Base-by-base conservation (phyloP, 2,113 vertebrate genomes). In the Sorex araneus region DNA sequence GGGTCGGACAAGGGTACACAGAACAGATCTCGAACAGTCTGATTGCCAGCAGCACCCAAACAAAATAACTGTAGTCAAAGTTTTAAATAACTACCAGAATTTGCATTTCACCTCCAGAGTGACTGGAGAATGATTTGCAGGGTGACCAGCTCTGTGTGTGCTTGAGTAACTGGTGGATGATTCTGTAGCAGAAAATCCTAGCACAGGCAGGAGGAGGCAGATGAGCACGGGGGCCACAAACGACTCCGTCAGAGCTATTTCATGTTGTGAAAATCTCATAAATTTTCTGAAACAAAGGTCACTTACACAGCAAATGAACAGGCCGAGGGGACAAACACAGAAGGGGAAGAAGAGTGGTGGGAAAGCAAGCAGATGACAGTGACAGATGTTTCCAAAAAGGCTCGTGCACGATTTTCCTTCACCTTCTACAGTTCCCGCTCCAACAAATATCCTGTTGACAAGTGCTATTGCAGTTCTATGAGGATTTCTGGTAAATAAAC, bases 241-340 rank as follows among this genome's bases (percentile, higher is more conserved):
- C 9, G 78, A 66, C 54, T 63, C n/a, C 1, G 32, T 95, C 93
- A 77, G 85, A 89, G 54, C 64, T 76, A 89, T 73, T 30, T 71
- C 64, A n/a, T 40, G 67, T 32, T 47, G 21, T 36, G 34, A 70
- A 92, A 93, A 43, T 77, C 76, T 84, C 84, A 8, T 43, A 74
- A 34, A 64, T 60, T 74, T 92, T 89, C 92, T 60, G 45, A 69
- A 84, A 74, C 63, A 40, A 86, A 92, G 84, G 69, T 87, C 86
- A 75, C 11, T 83, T 47, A 9, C 19, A 8, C 13, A 60, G 66
- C 77, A 74, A 73, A 63, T 70, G 87, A 92, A n/a, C 47, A 78
- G 87, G 47, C 30, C 23, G 66, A 23, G n/a, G 69, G 57, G 75
- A 78, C 70, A 85, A 69, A 78, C 4, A 9, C 6, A 30, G 30